Conservation (phyloP, 2,888 invertebrate species). For the Escarpia spicata region DNA sequence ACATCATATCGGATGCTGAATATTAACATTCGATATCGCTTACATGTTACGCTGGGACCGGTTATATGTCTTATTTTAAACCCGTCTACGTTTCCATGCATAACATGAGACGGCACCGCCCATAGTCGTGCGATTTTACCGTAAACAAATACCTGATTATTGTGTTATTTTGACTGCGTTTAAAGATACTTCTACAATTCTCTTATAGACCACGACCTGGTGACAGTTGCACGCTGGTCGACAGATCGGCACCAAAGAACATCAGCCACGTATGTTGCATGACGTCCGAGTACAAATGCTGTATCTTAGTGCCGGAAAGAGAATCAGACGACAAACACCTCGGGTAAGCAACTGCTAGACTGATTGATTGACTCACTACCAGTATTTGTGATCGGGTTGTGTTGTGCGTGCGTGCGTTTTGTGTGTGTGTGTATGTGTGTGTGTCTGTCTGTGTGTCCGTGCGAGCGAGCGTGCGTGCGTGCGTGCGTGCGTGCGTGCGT, state of each 20-base stretch:
- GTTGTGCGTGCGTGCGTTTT: too few species aligned
- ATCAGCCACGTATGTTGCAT: neutral
- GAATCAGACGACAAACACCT: neutral
- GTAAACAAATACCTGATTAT: neutral
- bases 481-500: too few species aligned
- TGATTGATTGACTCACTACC: too few species aligned
- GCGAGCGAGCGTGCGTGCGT: too few species aligned
- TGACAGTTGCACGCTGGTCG: neutral
- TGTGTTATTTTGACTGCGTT: neutral
- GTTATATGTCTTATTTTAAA: too few species aligned
- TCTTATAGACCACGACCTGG: neutral
- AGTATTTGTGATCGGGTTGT: too few species aligned
- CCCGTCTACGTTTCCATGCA: neutral
- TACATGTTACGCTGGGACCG: too few species aligned
- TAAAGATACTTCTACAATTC: neutral
- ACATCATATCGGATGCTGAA: too few species aligned
- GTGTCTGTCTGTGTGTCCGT: too few species aligned
- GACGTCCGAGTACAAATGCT: conserved; percentile 1
- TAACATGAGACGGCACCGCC: neutral
- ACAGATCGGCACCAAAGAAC: neutral
- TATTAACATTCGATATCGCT: too few species aligned
- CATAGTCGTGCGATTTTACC: neutral
- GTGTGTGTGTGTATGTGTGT: too few species aligned
- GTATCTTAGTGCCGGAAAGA: neutral
- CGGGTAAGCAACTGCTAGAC: neutral